Base-by-base conservation (phyloP, 2,888 invertebrate species). In the Junonia oenone region DNA sequence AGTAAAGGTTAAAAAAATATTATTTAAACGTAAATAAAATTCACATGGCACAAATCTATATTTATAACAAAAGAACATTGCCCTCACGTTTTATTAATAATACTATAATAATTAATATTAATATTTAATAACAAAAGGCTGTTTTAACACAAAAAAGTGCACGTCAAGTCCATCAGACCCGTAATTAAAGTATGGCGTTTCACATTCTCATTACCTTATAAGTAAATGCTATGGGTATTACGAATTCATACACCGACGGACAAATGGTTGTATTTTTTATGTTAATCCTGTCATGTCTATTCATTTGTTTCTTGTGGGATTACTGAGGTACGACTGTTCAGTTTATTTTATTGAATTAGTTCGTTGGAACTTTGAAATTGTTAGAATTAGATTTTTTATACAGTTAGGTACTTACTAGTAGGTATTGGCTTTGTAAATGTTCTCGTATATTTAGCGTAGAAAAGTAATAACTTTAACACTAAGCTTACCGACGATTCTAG, bases 161-260 rank as follows among this genome's bases (percentile, higher is more conserved):
- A 13, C 22, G 26, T 22, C 6, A n/a, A 17, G 43, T 40, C 2
- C 3, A n/a, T 22, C 22, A 26, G 17, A 19, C 19, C 17, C 26
- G 26, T 43, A 26, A 43, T 26, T 43, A 26, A 43, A 38, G 38
- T 31, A 11, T 2, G n/a, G 2, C 4, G 8, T n/a, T 15, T 43
- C n/a, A 22, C 13, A 43, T n/a, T 14, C 11, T 40, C 19, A 47
- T 47, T 29, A 46, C 53, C 53, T 53, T 53, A 40, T 53, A 53
- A 31, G 53, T 38, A 22, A 40, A 47, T 53, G 53, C 5, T 46
- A 53, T 40, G 52, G 13, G 37, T 43, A 53, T 46, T 53, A 29
- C 6, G 13, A 35, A 53, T 46, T 53, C 53, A 53, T 53, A 46
- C 6, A 47, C 47, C 31, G 53, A 53, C 53, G 29, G 46, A 53